Evolutionary conservation across 2,113 vertebrate species (phyloP), one percentile per base, ranked within the genome.

Genomic region (Galbula dea): DNA sequence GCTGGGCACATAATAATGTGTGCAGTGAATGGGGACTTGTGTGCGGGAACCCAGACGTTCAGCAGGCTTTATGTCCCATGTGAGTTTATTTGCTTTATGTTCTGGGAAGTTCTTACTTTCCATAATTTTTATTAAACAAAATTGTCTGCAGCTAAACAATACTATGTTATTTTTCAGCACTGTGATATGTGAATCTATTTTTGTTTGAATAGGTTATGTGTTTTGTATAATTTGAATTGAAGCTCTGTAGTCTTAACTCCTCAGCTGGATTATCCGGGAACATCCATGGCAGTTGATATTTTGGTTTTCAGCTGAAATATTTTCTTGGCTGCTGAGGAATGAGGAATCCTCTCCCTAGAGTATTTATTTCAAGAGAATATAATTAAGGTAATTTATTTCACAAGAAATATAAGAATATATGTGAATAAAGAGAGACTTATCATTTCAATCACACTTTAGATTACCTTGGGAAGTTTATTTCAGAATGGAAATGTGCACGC

Each of bases 241-340:
- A 3, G 0, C 94, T 76, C 59, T 76, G 24, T 76, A 72, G 46
- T 66, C 59, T 79, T 58, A 83, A 69, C 11, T 80, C 24, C 65
- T 83, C 61, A 58, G 11, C 9, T 63, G 73, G 26, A 43, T 92
- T 83, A 88, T 54, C n/a, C 15, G 41, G 43, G 55, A 87, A 66
- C 85, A 93, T 80, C 78, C 8, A 3, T 30, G 12, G 65, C 32
- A 89, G 29, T 83, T 91, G 72, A 80, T 73, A 43, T 65, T 76
- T 76, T 73, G 13, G 0, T 10, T 52, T 93, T 78, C 58, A 83
- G 51, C 54, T 73, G 58, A 83, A 80, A 41, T 73, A 52, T 58
- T 91, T 93, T 74, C 75, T 91, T 89, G 20, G 37, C 54, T 91
- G n/a, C 37, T 96, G 26, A 37, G 83, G 85, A 93, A 61, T 66